Conservation (phyloP, 2,113 vertebrate species). For the Amphilophus citrinellus region DNA sequence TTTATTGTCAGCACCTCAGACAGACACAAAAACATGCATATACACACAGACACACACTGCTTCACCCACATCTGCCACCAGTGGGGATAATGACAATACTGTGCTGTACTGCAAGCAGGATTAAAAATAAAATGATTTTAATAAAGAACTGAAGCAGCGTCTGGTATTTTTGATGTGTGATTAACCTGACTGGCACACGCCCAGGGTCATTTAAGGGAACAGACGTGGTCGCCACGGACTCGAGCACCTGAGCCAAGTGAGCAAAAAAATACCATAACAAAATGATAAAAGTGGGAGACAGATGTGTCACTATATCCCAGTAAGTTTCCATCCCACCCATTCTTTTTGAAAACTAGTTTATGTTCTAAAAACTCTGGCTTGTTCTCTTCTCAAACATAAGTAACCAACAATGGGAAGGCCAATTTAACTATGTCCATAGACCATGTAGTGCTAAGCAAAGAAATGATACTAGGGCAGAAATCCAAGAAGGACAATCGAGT, state of each 20-base stretch:
- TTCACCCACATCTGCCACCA: constrained; percentile 40
- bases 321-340: not conserved
- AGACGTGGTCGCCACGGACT: not conserved
- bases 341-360: too few relatives aligned
- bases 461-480: not conserved
- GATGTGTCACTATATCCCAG: fast-evolving
- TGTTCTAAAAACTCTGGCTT: too few relatives aligned
- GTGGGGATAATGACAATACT: constrained; percentile 72
- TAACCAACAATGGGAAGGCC: not conserved
- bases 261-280: fast-evolving
- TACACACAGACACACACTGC: constrained; percentile 2
- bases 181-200: not conserved
- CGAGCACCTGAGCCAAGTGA: not conserved
- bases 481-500: not conserved
- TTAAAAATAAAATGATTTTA: constrained; percentile 81
- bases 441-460: not conserved
- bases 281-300: not conserved
- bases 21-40: constrained; percentile 9
- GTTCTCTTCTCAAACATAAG: not conserved
- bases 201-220: not conserved
- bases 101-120: constrained; percentile 79
- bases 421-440: not conserved
- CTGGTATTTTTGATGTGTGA: not conserved
- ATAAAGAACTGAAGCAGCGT: constrained; percentile 70
- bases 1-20: constrained; percentile 61